Percentiles rank a stretch among this genome's conserved stretches.
Conservation (phyloP, 2,888 invertebrate species). For the Monoplex corrugatus region DNA sequence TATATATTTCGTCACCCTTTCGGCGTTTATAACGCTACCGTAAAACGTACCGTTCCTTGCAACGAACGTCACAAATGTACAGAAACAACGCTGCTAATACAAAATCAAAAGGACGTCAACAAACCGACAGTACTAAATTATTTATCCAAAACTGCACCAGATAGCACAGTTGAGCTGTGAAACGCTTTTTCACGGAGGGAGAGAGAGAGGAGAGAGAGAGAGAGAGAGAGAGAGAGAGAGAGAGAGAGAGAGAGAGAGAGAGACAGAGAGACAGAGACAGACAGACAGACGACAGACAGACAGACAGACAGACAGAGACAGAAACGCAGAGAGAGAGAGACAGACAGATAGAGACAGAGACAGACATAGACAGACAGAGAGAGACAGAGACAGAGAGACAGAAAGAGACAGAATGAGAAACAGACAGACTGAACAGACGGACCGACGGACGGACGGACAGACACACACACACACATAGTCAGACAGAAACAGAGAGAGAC, state of each 20-base stretch:
- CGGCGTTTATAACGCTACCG: too few species aligned
- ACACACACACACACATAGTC: background rate
- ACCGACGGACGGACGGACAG: background rate
- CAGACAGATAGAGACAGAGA: background rate
- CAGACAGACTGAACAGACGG: too few species aligned
- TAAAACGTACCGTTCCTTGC: too few species aligned
- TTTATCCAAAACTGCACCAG: too few species aligned
- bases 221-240: slow-evolving; percentile 21
- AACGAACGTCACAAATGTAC: too few species aligned
- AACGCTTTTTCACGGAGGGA: too few species aligned
- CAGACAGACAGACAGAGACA: background rate
- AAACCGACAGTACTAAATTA: too few species aligned
- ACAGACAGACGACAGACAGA: background rate
- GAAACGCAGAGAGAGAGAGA: background rate
- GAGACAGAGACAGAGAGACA: slow-evolving; percentile 7
- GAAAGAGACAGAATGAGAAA: background rate
- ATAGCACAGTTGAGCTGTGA: too few species aligned
- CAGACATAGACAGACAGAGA: background rate
- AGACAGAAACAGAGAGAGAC: background rate
- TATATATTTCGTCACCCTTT: too few species aligned
- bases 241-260: background rate
- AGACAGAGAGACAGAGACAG: slow-evolving; percentile 12
- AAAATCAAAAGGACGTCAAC: too few species aligned
- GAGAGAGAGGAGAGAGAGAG: slow-evolving; percentile 12
- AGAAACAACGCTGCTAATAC: too few species aligned